Percentiles rank a stretch among this genome's conserved stretches.
phyloP scores from a whole-genome alignment of 2,797 vertebrate genomes.

The Anguilla marmorata region DNA sequence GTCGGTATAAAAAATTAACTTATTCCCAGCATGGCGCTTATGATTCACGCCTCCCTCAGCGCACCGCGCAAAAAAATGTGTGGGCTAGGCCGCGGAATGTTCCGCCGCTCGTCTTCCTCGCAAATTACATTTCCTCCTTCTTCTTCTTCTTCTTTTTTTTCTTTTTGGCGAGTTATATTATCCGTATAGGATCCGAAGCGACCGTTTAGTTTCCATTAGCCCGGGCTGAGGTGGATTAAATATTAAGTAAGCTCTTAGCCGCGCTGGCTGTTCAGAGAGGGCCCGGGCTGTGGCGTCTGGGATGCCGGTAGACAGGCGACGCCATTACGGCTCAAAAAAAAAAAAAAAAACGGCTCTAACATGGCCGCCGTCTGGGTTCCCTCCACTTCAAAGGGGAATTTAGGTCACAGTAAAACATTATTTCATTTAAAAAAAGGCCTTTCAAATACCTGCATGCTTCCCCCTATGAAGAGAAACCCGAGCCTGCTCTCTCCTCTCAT shows the following conservation, averaged over 20 bases:
- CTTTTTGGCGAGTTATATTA: slow-evolving; percentile 33
- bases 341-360: not conserved
- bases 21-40: slow-evolving; percentile 64
- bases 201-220: slow-evolving; percentile 40
- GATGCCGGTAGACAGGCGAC: not conserved
- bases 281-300: not conserved
- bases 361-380: slow-evolving; percentile 2
- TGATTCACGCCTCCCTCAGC: slow-evolving; percentile 65
- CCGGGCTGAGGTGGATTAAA: slow-evolving; percentile 37
- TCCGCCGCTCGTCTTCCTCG: slow-evolving; percentile 33
- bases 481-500: no score
- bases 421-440: no score
- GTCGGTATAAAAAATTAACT: slow-evolving; percentile 76
- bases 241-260: slow-evolving; percentile 39
- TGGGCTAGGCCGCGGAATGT: slow-evolving; percentile 49
- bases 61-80: slow-evolving; percentile 46
- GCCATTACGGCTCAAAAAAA: not conserved
- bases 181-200: slow-evolving; percentile 27
- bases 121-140: slow-evolving; percentile 48
- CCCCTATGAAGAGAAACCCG: no score
- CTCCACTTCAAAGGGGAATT: slow-evolving; percentile 42
- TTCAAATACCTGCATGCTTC: no score
- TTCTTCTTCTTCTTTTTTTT: slow-evolving; percentile 15
- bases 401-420: not conserved
- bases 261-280: slow-evolving; percentile 28